Evolutionary conservation across 2,797 vertebrate genomes (phyloP).

Genomic region (Eulemur albifrons): DNA sequence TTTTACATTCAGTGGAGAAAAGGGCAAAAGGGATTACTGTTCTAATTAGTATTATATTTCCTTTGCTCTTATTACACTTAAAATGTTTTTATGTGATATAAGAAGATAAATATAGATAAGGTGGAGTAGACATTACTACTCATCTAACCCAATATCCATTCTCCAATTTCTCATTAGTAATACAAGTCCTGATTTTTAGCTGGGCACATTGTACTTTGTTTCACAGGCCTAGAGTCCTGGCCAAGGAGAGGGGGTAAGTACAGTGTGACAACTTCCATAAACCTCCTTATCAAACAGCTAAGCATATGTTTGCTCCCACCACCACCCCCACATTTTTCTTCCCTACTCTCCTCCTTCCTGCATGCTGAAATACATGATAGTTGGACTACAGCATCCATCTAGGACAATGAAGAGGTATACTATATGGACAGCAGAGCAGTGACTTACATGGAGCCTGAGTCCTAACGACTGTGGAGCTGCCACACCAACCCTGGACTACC

Average conservation of each 20-base stretch:
- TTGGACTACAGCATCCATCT: too few species aligned
- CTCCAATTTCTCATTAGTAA: neutral
- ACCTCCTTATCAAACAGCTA: neutral
- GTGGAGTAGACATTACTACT: neutral
- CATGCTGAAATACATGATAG: fast-evolving
- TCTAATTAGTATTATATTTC: slow-evolving; percentile 1
- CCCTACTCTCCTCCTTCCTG: neutral
- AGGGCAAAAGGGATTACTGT: slow-evolving; percentile 27
- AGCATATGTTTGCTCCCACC: neutral
- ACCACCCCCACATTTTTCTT: neutral
- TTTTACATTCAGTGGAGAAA: neutral
- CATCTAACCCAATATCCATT: neutral
- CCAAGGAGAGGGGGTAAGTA: neutral
- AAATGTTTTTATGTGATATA: neutral
- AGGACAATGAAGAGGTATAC: neutral
- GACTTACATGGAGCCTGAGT: neutral
- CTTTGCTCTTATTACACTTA: slow-evolving; percentile 8
- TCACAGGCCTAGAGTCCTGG: neutral
- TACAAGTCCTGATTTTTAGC: neutral
- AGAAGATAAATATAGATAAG: neutral
- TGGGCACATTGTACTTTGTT: neutral
- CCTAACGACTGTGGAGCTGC: too few species aligned
- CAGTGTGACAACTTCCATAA: neutral
- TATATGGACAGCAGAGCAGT: neutral
- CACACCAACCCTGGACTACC: too few species aligned